These are phyloP conservation scores for Leistus spinibarbis DNA, from an alignment of 2,888 invertebrate species.

Conservation along the genomic window DNA sequence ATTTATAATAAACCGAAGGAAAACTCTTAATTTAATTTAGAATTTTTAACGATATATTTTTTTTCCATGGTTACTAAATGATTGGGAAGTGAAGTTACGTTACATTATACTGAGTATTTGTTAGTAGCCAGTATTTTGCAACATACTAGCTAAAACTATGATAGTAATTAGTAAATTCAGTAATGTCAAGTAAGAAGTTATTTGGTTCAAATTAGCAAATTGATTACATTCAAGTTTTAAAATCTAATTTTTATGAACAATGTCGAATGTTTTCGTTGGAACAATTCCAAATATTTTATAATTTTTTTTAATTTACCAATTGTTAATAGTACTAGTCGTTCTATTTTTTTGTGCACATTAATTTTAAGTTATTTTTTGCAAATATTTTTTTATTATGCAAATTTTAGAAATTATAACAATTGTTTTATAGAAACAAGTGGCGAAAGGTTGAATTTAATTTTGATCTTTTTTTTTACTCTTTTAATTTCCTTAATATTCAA, in stretches of 20 bases:
- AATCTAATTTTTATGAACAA: neutral
- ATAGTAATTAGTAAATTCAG: neutral
- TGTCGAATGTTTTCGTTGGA: neutral
- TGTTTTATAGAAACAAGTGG: constrained; percentile 24
- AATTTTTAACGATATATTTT: too few species aligned
- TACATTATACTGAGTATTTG: too few species aligned
- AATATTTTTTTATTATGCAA: neutral
- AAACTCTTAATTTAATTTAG: too few species aligned
- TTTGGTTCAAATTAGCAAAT: constrained; percentile 1
- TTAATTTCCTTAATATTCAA: neutral
- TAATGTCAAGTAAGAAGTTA: neutral
- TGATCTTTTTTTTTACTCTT: constrained; percentile 17
- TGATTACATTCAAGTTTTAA: constrained; percentile 3
- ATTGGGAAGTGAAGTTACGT: too few species aligned
- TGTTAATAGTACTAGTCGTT: constrained; percentile 40
- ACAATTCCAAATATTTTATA: neutral
- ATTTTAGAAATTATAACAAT: neutral
- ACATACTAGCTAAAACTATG: neutral
- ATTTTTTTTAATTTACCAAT: constrained; percentile 22
- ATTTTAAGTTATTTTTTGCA: constrained; percentile 31
- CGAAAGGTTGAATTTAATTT: constrained; percentile 34
- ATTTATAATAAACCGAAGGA: too few species aligned
- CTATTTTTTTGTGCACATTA: constrained; percentile 34
- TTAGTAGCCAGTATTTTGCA: too few species aligned
- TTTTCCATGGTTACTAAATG: too few species aligned